Evolutionary conservation across 2,888 invertebrate genomes (phyloP).

Genomic region (Eledona agricola): DNA sequence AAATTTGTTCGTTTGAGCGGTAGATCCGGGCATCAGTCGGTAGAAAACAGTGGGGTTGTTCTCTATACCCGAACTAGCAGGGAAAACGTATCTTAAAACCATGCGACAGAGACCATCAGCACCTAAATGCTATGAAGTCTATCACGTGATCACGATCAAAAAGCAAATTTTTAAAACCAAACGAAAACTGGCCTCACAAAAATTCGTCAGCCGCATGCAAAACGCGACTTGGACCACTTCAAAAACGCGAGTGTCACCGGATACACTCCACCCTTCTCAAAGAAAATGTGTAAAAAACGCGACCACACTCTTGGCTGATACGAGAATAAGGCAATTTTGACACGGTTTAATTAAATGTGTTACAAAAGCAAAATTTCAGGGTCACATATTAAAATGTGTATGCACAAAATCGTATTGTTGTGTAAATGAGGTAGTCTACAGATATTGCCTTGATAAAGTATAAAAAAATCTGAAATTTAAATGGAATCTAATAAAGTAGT

Average conservation of each 20-base stretch:
- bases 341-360: no score
- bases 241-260: background rate
- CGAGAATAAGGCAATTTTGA: no score
- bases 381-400: no score
- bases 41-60: conserved; percentile 97
- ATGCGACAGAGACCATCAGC: conserved; percentile 8
- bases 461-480: background rate
- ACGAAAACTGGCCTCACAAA: conserved; percentile 58
- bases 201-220: conserved; percentile 59
- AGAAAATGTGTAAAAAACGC: conserved; percentile 19
- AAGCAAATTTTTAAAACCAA: conserved; percentile 50
- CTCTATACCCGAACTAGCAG: conserved; percentile 89
- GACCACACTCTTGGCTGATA: no score
- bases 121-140: conserved; percentile 32
- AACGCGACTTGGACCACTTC: conserved; percentile 26
- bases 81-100: no score
- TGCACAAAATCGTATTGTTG: no score
- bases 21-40: conserved; percentile 93
- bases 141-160: conserved; percentile 51
- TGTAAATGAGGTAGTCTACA: no score
- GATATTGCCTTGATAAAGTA: no score
- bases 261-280: no score
- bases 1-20: conserved; percentile 94
- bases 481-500: conserved; percentile 27
- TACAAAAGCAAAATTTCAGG: no score